Conservation (phyloP, 2,888 invertebrate genomes). For the Acronicta psi region DNA sequence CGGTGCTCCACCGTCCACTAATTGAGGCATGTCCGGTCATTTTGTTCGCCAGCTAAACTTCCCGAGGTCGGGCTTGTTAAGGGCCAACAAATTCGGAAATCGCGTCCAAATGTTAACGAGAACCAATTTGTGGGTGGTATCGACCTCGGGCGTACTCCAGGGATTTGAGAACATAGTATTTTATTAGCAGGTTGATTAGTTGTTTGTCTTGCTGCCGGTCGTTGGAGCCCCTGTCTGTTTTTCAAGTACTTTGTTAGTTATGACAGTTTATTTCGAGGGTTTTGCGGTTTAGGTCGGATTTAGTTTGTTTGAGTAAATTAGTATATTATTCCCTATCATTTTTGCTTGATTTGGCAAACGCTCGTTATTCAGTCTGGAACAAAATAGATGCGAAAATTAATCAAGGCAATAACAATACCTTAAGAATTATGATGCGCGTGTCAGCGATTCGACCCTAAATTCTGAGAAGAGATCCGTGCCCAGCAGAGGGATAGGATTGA, state of each 20-base stretch:
- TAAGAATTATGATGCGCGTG: no score
- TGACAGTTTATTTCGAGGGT: constrained; percentile 20
- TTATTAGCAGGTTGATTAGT: constrained; percentile 78
- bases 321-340: background rate
- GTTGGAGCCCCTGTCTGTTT: constrained; percentile 44
- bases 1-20: constrained; percentile 67
- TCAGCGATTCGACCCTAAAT: no score
- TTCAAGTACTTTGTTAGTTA: constrained; percentile 36
- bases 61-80: constrained; percentile 77
- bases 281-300: constrained; percentile 24
- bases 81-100: constrained; percentile 84
- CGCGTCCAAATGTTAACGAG: constrained; percentile 86
- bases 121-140: constrained; percentile 79
- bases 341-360: background rate
- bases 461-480: no score
- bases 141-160: constrained; percentile 65
- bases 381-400: no score
- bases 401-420: no score
- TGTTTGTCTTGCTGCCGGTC: constrained; percentile 65
- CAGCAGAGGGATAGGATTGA: no score
- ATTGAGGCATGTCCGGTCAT: constrained; percentile 86
- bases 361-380: no score
- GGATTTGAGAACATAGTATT: constrained; percentile 72
- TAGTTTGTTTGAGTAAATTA: constrained; percentile 12
- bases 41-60: constrained; percentile 77